A percentile compares a stretch with the other conserved stretches of the same genome.
Evolutionary conservation across 2,113 vertebrate genomes (phyloP).

Genomic region (Miniopterus natalensis): DNA sequence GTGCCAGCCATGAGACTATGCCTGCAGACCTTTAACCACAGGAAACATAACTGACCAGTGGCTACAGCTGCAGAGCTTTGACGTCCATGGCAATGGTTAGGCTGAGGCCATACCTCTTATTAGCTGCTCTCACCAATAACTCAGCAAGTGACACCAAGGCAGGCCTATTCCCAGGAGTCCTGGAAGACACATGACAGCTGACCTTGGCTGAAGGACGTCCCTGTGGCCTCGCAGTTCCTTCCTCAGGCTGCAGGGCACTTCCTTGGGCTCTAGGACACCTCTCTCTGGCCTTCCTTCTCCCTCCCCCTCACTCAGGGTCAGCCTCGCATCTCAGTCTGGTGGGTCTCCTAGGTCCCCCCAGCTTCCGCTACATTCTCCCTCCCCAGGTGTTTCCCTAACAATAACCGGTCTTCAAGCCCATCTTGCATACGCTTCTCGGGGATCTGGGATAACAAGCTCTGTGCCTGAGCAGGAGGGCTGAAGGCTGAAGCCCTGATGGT

Average conservation of each 20-base stretch:
- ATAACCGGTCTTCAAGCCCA: neutral
- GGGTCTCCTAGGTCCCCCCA: neutral
- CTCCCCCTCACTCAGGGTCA: fast-evolving
- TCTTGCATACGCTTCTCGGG: neutral
- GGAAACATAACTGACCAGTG: neutral
- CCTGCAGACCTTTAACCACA: neutral
- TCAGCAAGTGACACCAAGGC: neutral
- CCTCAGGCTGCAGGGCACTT: neutral
- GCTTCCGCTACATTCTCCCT: neutral
- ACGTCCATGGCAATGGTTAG: neutral
- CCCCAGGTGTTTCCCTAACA: neutral
- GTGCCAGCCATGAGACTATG: neutral
- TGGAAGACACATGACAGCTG: neutral
- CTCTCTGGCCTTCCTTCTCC: neutral
- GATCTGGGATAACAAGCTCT: neutral
- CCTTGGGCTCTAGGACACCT: neutral
- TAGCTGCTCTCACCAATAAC: neutral
- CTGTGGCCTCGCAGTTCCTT: fast-evolving
- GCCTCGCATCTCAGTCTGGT: neutral
- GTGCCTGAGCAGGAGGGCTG: neutral
- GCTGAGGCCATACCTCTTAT: neutral
- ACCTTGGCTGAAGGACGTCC: neutral
- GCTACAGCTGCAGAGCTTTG: neutral
- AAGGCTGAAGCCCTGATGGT: neutral
- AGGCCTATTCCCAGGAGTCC: neutral